These are phyloP conservation scores for Lepidocolaptes lacrymiger DNA, from an alignment of 2,797 vertebrate genomes.

Conservation along the genomic window DNA sequence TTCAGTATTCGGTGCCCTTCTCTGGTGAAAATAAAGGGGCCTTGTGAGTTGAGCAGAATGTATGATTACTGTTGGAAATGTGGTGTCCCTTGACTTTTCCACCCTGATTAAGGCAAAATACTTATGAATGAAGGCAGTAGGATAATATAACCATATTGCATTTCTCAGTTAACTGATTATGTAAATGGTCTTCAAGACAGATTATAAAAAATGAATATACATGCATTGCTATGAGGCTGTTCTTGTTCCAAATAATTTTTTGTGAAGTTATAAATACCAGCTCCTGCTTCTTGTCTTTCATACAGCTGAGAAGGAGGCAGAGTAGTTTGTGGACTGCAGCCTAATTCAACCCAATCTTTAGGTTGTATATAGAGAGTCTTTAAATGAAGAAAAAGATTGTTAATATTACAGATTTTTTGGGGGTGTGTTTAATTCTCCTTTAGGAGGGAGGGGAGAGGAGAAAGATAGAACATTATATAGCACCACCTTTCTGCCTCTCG, in stretches of 20 bases:
- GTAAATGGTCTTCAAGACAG: not conserved
- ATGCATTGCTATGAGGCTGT: not conserved
- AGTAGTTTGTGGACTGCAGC: not conserved
- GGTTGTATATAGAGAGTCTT: not conserved
- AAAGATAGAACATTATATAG: not conserved
- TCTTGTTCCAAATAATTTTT: not conserved
- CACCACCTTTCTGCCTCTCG: not conserved
- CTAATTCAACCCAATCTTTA: not conserved
- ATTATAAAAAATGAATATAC: not conserved
- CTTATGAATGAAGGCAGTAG: not conserved
- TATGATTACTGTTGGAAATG: not conserved
- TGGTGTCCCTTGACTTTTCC: not conserved
- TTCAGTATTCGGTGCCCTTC: not conserved
- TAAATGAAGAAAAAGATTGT: not conserved
- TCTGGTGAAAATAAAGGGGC: not conserved
- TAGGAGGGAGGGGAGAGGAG: not conserved
- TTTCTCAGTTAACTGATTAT: constrained; percentile 10
- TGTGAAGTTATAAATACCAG: not conserved
- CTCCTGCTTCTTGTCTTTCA: not conserved
- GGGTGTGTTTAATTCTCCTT: not conserved
- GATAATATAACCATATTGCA: not conserved
- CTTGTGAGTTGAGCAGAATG: not conserved
- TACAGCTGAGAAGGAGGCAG: not conserved
- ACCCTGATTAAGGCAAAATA: not conserved
- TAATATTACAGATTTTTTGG: not conserved